These are phyloP conservation scores for Plebejus anna DNA, from an alignment of 2,888 invertebrate species.

Conservation along the genomic window DNA sequence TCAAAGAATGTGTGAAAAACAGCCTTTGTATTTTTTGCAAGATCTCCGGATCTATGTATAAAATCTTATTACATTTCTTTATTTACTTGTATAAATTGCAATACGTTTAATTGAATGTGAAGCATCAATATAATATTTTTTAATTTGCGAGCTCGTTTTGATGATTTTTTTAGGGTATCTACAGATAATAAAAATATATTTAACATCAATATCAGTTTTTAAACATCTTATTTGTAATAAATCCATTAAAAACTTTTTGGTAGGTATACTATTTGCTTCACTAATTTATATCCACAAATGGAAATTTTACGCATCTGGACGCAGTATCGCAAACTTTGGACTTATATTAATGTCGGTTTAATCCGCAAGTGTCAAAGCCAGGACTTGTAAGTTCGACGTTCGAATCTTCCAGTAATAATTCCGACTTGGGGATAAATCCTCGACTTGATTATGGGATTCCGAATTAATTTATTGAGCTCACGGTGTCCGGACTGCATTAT, in stretches of 20 bases:
- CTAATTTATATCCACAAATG: slow-evolving; percentile 5
- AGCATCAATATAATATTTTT: neutral
- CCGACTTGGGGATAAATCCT: slow-evolving; percentile 54
- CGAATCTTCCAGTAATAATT: slow-evolving; percentile 49
- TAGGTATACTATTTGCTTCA: neutral
- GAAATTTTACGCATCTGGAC: slow-evolving; percentile 30
- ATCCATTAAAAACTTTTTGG: neutral
- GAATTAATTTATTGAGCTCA: slow-evolving; percentile 57
- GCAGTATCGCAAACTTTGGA: slow-evolving; percentile 32
- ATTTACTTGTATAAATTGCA: neutral
- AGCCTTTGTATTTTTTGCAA: neutral
- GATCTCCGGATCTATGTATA: neutral
- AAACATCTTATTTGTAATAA: neutral
- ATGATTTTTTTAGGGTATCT: neutral
- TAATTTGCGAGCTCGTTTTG: no score
- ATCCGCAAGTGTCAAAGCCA: slow-evolving; percentile 48
- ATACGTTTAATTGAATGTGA: neutral
- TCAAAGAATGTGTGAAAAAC: neutral
- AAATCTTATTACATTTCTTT: neutral
- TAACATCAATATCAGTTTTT: neutral
- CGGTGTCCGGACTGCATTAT: slow-evolving; percentile 42
- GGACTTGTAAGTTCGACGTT: slow-evolving; percentile 45
- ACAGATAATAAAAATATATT: neutral
- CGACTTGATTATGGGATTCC: slow-evolving; percentile 57
- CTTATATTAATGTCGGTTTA: slow-evolving; percentile 48